Evolutionary conservation across 2,797 vertebrate genomes (phyloP).

Genomic region (Cygnus olor): DNA sequence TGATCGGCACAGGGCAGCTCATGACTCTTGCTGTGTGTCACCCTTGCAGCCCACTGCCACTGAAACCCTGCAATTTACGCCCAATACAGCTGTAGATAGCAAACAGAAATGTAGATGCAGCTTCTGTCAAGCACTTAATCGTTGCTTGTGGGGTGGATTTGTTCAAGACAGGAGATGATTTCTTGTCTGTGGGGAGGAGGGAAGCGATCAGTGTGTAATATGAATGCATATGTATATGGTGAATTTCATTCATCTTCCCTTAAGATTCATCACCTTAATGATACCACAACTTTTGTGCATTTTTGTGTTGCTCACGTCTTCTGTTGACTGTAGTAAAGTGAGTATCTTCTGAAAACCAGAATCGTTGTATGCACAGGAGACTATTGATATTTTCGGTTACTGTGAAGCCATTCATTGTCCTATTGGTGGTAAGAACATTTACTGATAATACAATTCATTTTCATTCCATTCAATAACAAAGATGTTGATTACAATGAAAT

Average conservation of each 20-base stretch:
- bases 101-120: background rate
- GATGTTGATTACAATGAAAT: background rate
- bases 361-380: background rate
- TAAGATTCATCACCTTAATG: background rate
- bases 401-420: background rate
- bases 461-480: background rate
- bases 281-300: background rate
- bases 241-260: background rate
- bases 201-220: background rate
- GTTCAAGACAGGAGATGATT: background rate
- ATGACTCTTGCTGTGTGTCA: accelerated
- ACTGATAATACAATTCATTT: constrained; percentile 18
- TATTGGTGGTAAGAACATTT: background rate
- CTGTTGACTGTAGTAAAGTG: constrained; percentile 12
- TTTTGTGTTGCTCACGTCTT: background rate
- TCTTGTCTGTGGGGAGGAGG: background rate
- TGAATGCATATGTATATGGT: constrained; percentile 7
- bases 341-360: constrained; percentile 1
- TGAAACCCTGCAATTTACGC: background rate
- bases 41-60: background rate
- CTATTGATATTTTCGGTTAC: background rate
- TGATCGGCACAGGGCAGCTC: background rate
- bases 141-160: background rate
- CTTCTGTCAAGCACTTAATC: background rate
- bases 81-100: background rate